Evolutionary conservation across 2,888 invertebrate genomes (phyloP).

Genomic region (Girardia tigrina): DNA sequence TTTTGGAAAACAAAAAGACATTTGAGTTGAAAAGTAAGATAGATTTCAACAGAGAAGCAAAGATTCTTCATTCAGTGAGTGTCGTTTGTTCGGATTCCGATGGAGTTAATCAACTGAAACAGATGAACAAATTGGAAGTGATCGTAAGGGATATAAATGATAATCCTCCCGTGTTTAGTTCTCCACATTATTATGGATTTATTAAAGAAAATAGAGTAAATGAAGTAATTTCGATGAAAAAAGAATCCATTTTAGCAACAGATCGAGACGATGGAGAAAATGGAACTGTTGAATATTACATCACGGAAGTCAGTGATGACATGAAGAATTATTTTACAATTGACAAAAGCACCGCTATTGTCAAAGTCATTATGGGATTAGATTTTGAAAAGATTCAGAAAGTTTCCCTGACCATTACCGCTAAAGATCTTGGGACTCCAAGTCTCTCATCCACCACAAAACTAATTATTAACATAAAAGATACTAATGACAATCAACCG

Average conservation of each 20-base stretch:
- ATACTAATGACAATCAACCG: slow-evolving; percentile 30
- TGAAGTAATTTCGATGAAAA: not conserved
- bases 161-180: slow-evolving; percentile 28
- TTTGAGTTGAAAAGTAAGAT: slow-evolving; percentile 26
- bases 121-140: slow-evolving; percentile 2
- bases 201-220: slow-evolving; percentile 27
- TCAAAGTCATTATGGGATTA: not conserved
- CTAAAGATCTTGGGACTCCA: slow-evolving; percentile 3
- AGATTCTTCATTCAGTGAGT: slow-evolving; percentile 29
- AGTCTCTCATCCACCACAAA: not conserved
- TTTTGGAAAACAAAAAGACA: slow-evolving; percentile 7
- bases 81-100: slow-evolving; percentile 9
- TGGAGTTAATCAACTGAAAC: not conserved
- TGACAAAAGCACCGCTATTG: not conserved
- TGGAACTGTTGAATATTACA: slow-evolving; percentile 31
- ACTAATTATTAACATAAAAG: slow-evolving; percentile 17
- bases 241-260: slow-evolving; percentile 27
- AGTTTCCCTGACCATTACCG: not conserved
- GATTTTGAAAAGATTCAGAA: slow-evolving; percentile 21
- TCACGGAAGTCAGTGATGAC: not conserved
- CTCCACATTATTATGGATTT: slow-evolving; percentile 16
- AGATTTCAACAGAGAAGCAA: slow-evolving; percentile 34
- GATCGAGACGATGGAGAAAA: slow-evolving; percentile 33
- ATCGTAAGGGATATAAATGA: slow-evolving; percentile 27
- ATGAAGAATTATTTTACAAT: slow-evolving; percentile 26